phyloP scores from a whole-genome alignment of 2,113 vertebrate species.

The Ifrita kowaldi region DNA sequence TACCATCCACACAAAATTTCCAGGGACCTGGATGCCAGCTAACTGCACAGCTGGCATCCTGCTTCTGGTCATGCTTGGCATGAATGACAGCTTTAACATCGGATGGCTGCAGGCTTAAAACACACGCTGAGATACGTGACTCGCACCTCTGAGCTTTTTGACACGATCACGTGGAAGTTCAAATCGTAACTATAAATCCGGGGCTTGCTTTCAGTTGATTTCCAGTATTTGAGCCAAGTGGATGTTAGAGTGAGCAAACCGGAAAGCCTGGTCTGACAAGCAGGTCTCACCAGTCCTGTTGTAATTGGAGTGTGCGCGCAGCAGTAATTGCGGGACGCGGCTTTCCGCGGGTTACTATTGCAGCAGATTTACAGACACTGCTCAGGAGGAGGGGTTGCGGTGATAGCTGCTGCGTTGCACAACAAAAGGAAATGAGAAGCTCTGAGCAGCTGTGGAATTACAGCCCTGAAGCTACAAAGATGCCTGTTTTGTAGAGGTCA shows the following conservation, averaged over 20 bases:
- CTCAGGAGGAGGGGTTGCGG: background rate
- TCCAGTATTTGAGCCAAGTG: background rate
- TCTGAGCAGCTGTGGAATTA: background rate
- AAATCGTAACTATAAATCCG: background rate
- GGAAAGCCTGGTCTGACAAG: background rate
- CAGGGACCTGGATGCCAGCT: background rate
- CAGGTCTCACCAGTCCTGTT: background rate
- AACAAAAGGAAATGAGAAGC: background rate
- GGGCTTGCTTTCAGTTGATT: background rate
- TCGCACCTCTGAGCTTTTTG: background rate
- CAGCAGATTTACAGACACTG: background rate
- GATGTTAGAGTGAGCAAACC: background rate
- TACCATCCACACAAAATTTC: background rate
- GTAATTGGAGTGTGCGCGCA: background rate
- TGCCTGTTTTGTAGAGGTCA: background rate
- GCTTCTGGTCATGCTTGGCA: background rate
- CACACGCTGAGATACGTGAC: background rate
- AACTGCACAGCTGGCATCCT: background rate
- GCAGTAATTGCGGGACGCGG: background rate
- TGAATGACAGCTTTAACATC: background rate
- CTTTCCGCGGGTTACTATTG: background rate
- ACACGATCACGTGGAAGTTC: background rate
- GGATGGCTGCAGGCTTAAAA: background rate
- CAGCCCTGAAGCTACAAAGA: background rate
- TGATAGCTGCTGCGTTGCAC: background rate